Evolutionary conservation across 2,113 vertebrate species (phyloP).

Genomic region (Poeciliopsis occidentalis): DNA sequence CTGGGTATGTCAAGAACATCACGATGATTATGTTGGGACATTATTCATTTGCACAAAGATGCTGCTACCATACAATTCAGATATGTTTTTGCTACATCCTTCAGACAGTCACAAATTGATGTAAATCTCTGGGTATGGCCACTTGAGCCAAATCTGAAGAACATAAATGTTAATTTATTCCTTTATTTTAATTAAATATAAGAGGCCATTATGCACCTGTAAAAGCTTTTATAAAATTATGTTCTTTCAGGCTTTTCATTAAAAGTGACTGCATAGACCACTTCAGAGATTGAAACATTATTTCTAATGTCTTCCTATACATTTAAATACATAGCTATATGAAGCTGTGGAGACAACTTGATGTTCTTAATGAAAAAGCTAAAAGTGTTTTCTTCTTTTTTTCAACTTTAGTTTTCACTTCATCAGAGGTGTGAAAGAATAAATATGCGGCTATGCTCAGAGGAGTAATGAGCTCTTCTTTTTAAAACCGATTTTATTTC

Average conservation of each 20-base stretch:
- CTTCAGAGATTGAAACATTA: constrained; percentile 28
- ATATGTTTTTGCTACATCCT: constrained; percentile 10
- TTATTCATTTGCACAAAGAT: constrained; percentile 43
- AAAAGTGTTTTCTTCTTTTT: not conserved
- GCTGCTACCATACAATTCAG: constrained; percentile 15
- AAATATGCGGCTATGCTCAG: not conserved
- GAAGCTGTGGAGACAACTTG: not conserved
- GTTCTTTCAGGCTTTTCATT: constrained; percentile 32
- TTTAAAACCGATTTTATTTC: not conserved
- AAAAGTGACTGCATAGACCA: constrained; percentile 23
- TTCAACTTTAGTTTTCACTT: constrained; percentile 6
- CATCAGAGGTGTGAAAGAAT: constrained; percentile 1
- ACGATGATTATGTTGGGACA: constrained; percentile 29
- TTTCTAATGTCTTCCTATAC: not conserved
- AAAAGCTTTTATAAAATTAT: constrained; percentile 37
- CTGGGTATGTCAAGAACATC: constrained; percentile 26
- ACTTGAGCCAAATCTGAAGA: constrained; percentile 32
- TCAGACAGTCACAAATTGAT: constrained; percentile 25
- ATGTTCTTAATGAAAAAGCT: not conserved
- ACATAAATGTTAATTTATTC: constrained; percentile 9
- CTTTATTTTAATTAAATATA: constrained; percentile 21
- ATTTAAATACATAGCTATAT: not conserved
- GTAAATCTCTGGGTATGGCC: constrained; percentile 33
- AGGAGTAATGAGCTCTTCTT: not conserved
- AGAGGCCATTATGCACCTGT: constrained; percentile 34